Evolutionary conservation across 1,140 invertebrate species (phyloP).

Genomic region (Drosophila pseudoananassae): DNA sequence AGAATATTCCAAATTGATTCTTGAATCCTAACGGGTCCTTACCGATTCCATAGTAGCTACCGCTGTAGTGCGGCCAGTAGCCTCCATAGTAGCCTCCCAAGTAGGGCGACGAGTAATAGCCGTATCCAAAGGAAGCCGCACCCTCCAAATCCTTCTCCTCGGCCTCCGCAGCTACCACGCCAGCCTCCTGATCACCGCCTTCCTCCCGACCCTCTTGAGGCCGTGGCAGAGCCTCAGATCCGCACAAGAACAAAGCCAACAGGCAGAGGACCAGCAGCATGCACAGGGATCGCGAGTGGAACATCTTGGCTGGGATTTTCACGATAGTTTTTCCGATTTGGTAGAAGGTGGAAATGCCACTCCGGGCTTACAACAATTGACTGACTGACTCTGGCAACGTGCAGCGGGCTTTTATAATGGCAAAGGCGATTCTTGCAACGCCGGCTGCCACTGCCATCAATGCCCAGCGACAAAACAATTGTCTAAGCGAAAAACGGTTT

Average conservation of each 20-base stretch:
- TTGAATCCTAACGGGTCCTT: slow-evolving; percentile 7
- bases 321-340: slow-evolving; percentile 5
- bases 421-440: slow-evolving; percentile 68
- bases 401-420: slow-evolving; percentile 71
- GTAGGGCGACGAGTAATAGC: slow-evolving; percentile 76
- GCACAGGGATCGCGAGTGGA: slow-evolving; percentile 44
- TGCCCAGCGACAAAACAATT: slow-evolving; percentile 81
- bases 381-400: slow-evolving; percentile 64
- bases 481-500: slow-evolving; percentile 63
- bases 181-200: slow-evolving; percentile 56
- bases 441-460: slow-evolving; percentile 65
- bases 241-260: slow-evolving; percentile 40
- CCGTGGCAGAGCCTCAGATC: slow-evolving; percentile 50
- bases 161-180: slow-evolving; percentile 56
- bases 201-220: slow-evolving; percentile 57
- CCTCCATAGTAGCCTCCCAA: slow-evolving; percentile 60
- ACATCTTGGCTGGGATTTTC: slow-evolving; percentile 47
- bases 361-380: slow-evolving; percentile 64
- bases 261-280: slow-evolving; percentile 54
- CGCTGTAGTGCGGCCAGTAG: slow-evolving; percentile 54
- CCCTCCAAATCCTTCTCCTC: slow-evolving; percentile 74
- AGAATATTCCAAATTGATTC: neutral
- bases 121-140: slow-evolving; percentile 71
- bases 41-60: slow-evolving; percentile 70
- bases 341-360: slow-evolving; percentile 60